Evolutionary conservation across 35 echinoderm and acorn worm species (phyloP).

Genomic region (Ophioderma brevispina): DNA sequence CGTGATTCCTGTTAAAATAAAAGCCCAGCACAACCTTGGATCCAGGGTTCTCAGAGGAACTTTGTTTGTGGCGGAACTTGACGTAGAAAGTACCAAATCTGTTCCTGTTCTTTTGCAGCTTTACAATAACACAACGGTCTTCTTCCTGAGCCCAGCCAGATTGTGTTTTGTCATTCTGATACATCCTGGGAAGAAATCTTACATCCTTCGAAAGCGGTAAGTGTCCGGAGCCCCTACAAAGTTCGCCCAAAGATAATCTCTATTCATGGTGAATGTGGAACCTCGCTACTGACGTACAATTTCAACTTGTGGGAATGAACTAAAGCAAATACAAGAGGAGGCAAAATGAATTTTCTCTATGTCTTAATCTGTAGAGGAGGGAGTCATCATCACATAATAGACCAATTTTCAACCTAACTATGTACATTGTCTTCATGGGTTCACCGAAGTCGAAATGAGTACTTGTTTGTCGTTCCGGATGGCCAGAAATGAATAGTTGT

Average conservation of each 20-base stretch:
- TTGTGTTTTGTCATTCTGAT: slow-evolving; percentile 34
- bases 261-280: slow-evolving; percentile 33
- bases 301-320: slow-evolving; percentile 34
- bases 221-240: background rate
- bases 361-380: slow-evolving; percentile 31
- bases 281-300: slow-evolving; percentile 34
- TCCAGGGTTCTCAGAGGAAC: background rate
- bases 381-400: slow-evolving; percentile 36
- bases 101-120: slow-evolving; percentile 31
- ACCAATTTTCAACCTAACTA: slow-evolving; percentile 37
- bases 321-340: slow-evolving; percentile 17
- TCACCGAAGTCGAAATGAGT: slow-evolving; percentile 22
- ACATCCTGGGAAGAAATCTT: slow-evolving; percentile 24
- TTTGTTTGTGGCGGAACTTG: slow-evolving; percentile 31
- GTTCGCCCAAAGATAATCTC: background rate
- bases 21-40: background rate
- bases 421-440: slow-evolving; percentile 18
- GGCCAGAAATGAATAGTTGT: slow-evolving; percentile 22
- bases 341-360: slow-evolving; percentile 4
- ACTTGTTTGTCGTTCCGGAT: slow-evolving; percentile 14
- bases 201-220: background rate
- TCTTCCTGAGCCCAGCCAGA: slow-evolving; percentile 16
- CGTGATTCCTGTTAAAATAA: background rate
- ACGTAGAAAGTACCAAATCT: slow-evolving; percentile 20
- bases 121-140: slow-evolving; percentile 23